Evolutionary conservation across 2,888 invertebrate genomes (phyloP), one percentile per base, ranked within the genome.

Genomic region (Melinaea marsaeus): DNA sequence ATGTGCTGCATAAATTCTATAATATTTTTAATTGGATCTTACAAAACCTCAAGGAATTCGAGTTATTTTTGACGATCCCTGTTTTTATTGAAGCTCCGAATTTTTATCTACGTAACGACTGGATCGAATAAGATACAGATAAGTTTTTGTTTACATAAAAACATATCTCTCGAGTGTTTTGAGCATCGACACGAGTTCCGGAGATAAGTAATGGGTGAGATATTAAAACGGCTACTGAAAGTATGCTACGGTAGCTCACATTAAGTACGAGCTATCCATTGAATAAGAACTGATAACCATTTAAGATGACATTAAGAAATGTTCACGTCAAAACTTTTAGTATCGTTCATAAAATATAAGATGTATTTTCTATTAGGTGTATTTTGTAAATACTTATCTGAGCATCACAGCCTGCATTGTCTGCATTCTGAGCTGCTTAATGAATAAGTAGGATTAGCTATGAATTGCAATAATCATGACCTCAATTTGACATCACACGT

Each of bases 201-300:
- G 65, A 82, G 79, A 85, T 84, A 85, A 85, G 83, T 88, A 87
- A 88, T 86, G 86, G 82, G 73, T 77, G 75, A 75, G 81, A 83
- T 84, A 83, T 74, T 69, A 60, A 71, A 69, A 70, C 73, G 64
- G 87, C 89, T 88, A 87, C 88, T 78, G 89, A 83, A 86, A 86
- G 85, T 85, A 83, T 75, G 85, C 80, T 72, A 75, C 76, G 72
- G 74, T 77, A 76, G 77, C 80, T 75, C 78, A 62, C 48, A 65
- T 63, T 64, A 58, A 60, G 59, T 65, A 55, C 47, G 32, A 76
- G 76, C 75, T 76, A 79, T 79, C 77, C 78, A 85, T 85, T 81
- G 84, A 81, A 85, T 84, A 81, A 84, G 75, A 79, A 81, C 79
- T 84, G 81, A 85, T 85, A 80, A 80, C 74, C 76, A 72, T 75